Base-by-base conservation (phyloP, 53 echinoderm and acorn worm genomes). In the Zoroaster sp. region DNA sequence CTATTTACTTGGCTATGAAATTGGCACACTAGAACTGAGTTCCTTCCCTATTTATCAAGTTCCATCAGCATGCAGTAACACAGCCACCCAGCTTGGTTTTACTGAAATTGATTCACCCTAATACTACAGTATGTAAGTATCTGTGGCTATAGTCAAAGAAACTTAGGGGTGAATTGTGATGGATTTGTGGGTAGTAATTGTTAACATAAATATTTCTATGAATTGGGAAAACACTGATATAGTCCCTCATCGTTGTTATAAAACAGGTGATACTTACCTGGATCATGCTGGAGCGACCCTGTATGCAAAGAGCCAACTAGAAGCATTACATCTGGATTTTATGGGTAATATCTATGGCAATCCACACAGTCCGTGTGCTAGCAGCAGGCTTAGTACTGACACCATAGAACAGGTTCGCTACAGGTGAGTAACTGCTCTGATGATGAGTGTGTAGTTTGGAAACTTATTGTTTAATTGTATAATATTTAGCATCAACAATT, bases 251-350 rank as follows among this genome's bases (percentile, higher is more conserved):
- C 12, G 11, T 0, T 69, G n/a, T 3, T n/a, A 13, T 46, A 46
- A 32, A 41, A 18, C 43, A 96, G 93, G 59, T 21, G 38, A 76
- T 36, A 88, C 88, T 34, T 97, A 97, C 75, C 76, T 97, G 55
- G 98, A 97, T 71, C 95, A 97, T 83, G 92, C 95, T 28, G 98
- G 95, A 32, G 89, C 98, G 15, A 97, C 98, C 5, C 70, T 97
- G 25, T 96, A 92, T 87, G 90, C 94, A 21, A 49, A 74, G 34
- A 94, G 94, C 67, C 98, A 97, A 70, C 71, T 97, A 7, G 88
- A 88, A 6, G 74, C 67, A 5, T 91, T 92, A 20, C 69, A 89
- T n/a, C 73, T 59, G 72, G 98, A 97, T 75, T 53, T 97, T 12
- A 88, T 78, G 46, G 46, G 72, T 15, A 92, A 95, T 53, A 54